Evolutionary conservation across 1,140 invertebrate species (phyloP).

Genomic region (Lineus longissimus): DNA sequence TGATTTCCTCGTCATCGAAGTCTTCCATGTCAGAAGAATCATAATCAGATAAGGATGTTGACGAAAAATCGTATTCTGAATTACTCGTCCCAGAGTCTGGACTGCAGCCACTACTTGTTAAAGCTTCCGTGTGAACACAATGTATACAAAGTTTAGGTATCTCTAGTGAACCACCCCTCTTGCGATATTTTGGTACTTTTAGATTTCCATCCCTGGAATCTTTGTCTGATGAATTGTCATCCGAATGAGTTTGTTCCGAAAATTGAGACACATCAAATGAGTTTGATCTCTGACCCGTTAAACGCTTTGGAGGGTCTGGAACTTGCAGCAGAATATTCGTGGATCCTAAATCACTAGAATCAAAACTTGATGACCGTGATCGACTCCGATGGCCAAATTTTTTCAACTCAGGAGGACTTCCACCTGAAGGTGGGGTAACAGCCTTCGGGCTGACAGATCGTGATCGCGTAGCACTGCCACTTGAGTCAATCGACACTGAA

Average conservation of each 20-base stretch:
- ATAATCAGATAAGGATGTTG: constrained; percentile 5
- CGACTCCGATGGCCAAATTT: constrained; percentile 18
- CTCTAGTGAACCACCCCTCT: constrained; percentile 34
- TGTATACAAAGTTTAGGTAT: constrained; percentile 46
- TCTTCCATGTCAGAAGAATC: constrained; percentile 20
- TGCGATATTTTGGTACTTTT: constrained; percentile 28
- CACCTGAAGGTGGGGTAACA: constrained; percentile 16
- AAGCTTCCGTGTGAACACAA: constrained; percentile 52
- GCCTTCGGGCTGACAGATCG: constrained; percentile 11
- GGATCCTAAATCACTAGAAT: constrained; percentile 27
- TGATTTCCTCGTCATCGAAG: constrained; percentile 19
- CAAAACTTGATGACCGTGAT: constrained; percentile 39
- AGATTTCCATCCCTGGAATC: constrained; percentile 22
- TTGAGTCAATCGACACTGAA: constrained; percentile 26
- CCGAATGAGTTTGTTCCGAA: constrained; percentile 28
- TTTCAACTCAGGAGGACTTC: constrained; percentile 22
- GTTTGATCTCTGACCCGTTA: constrained; percentile 28
- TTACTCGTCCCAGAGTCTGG: constrained; percentile 12
- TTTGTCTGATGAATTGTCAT: constrained; percentile 32
- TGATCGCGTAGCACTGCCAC: too few relatives aligned
- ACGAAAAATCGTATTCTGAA: constrained; percentile 13
- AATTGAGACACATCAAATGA: constrained; percentile 19
- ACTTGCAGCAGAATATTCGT: constrained; percentile 25
- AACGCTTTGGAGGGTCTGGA: constrained; percentile 18
- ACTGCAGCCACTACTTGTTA: constrained; percentile 31